Conservation (phyloP, 2,797 vertebrate genomes). For the Pantherophis alleghaniensis region DNA sequence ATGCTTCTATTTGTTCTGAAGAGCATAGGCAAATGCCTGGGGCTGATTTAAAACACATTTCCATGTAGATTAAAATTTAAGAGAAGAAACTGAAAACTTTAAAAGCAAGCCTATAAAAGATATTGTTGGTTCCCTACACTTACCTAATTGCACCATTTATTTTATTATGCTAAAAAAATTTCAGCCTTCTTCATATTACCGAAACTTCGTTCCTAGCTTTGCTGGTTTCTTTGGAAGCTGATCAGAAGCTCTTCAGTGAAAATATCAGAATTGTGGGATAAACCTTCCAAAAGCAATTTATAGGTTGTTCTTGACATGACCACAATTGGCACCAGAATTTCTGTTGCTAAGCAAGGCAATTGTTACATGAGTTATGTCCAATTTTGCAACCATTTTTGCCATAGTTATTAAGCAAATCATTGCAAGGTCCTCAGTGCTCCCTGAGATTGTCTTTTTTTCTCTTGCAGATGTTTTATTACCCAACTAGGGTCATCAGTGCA, state of each 20-base stretch:
- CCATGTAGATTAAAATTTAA: conserved; percentile 1
- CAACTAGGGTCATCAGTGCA: too few species aligned
- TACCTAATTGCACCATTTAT: background rate
- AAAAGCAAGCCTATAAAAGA: background rate
- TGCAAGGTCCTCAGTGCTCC: background rate
- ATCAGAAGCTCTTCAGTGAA: background rate
- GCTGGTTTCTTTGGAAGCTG: background rate
- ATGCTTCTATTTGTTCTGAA: background rate
- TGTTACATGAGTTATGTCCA: background rate
- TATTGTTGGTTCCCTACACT: background rate
- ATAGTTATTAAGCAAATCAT: background rate
- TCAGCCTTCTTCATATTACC: background rate
- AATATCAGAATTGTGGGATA: background rate
- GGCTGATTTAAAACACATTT: background rate
- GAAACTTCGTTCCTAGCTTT: background rate
- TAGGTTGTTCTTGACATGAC: background rate
- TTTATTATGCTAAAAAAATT: background rate
- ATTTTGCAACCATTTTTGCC: background rate
- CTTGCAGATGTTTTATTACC: background rate
- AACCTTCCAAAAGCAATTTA: background rate
- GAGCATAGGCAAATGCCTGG: background rate
- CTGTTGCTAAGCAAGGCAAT: background rate
- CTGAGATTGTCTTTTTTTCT: background rate
- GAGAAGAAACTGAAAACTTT: background rate
- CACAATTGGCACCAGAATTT: background rate